Evolutionary conservation across 2,113 vertebrate genomes (phyloP).

Genomic region (Cryptotis parvus): DNA sequence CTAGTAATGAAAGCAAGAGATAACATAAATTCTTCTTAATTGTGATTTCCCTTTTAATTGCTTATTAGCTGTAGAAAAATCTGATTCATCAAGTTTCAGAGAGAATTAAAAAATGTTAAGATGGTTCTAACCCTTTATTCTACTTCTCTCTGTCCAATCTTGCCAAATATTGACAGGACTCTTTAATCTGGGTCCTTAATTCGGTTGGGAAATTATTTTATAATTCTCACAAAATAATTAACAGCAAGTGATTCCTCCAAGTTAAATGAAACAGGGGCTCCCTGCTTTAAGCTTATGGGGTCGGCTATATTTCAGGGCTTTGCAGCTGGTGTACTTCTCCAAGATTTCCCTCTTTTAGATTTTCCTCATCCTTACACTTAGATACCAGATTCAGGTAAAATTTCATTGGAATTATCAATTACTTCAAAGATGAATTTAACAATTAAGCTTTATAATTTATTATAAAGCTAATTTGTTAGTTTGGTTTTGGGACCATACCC

Average conservation of each 20-base stretch:
- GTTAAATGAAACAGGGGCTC: background rate
- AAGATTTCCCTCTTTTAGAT: background rate
- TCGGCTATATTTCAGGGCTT: slow-evolving; percentile 19
- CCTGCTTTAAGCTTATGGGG: slow-evolving; percentile 3
- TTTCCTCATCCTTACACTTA: background rate
- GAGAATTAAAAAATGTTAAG: slow-evolving; percentile 6
- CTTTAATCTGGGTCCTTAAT: background rate
- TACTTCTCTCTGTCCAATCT: background rate
- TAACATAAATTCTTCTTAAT: too few species aligned
- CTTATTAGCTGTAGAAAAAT: background rate
- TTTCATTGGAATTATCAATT: slow-evolving; percentile 42
- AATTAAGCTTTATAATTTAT: too few species aligned
- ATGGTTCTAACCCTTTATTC: background rate
- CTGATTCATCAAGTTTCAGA: background rate
- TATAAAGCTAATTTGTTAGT: too few species aligned
- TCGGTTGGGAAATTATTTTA: background rate
- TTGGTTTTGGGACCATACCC: too few species aligned
- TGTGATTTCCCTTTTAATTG: slow-evolving; percentile 10
- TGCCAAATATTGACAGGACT: background rate
- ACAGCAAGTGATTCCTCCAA: background rate
- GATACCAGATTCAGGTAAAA: background rate
- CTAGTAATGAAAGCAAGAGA: too few species aligned
- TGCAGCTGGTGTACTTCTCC: background rate
- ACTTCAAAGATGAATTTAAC: slow-evolving; percentile 26
- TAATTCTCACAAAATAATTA: background rate